Percentiles rank a stretch among this genome's conserved stretches.
Conservation (phyloP, 2,888 invertebrate species). For the Pandemis heparana region DNA sequence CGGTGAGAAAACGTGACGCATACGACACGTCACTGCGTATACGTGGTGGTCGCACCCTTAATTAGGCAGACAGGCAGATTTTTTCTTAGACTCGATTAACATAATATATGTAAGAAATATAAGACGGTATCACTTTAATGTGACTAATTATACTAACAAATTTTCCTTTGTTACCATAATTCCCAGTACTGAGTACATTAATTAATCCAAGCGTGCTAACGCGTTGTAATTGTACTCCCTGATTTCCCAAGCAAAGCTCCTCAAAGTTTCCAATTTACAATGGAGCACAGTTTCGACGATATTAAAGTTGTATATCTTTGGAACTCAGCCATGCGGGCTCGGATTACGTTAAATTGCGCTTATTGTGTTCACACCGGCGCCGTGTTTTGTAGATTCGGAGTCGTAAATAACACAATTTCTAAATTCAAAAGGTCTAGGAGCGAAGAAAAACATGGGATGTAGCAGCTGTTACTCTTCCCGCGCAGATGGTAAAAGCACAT, state of each 20-base stretch:
- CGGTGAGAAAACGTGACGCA: no score
- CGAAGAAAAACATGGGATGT: no score
- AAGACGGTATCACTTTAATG: not conserved
- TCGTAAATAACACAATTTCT: not conserved
- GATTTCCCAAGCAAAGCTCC: slow-evolving; percentile 16
- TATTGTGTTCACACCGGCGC: not conserved
- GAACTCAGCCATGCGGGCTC: slow-evolving; percentile 21
- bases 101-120: not conserved
- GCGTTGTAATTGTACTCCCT: slow-evolving; percentile 20
- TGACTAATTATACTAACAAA: slow-evolving; percentile 4
- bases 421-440: no score
- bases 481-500: no score
- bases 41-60: no score
- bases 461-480: no score
- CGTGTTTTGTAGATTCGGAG: not conserved
- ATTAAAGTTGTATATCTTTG: slow-evolving; percentile 20
- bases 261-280: slow-evolving; percentile 23
- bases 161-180: slow-evolving; percentile 5
- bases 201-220: slow-evolving; percentile 5
- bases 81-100: no score
- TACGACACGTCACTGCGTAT: no score
- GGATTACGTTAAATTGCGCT: slow-evolving; percentile 5
- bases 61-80: no score
- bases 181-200: slow-evolving; percentile 1
- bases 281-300: slow-evolving; percentile 16